Base-by-base conservation (phyloP, 2,797 vertebrate species). In the Masticophis lateralis region DNA sequence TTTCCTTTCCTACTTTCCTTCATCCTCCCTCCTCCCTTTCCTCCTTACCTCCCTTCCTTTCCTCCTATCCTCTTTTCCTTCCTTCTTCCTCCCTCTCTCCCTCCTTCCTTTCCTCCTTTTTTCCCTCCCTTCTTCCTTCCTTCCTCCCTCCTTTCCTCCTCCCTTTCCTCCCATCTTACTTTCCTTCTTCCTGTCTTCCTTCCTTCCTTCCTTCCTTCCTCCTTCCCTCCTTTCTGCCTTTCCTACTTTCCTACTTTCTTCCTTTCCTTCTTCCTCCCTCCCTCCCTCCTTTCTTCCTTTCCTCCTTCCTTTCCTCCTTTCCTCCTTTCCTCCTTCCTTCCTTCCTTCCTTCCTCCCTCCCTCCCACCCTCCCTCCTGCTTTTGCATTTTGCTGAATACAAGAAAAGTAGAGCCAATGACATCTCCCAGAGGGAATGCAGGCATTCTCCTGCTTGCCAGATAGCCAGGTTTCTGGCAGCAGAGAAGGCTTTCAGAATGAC, bases 311-410 rank as follows among this genome's bases (percentile, higher is more conserved):
- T 27, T 8, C 59, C 0, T 63, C 8, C 61, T 0, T 27, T 2
- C 27, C 0, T 66, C 8, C 8, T 2, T 61, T 28, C 2, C 13
- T 66, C 28, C 28, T 3, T 61, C 12, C 60, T 9, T 28, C 4
- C 27, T 7, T 27, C 0, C 13, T 4, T 4, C 13, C 0, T 32
- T 3, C 13, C 0, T 32, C 5, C 66, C 14, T 32, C 7, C 9
- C 69, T n/a, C 28, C 32, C 7, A 37, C 12, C 3, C 5, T 28
- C 4, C 20, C 37, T 18, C 14, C 14, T 20, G 14, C 47, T 47
- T 47, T 83, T 83, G 37, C 37, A 25, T 47, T 83, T 83, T 83
- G 20, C 74, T 83, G 20, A 83, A 47, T 83, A 47, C 10, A 12
- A 83, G 32, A 37, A 74, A 74, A 37, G 20, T 5, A 83, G 20